Percentiles rank a stretch among this genome's conserved stretches.
These are phyloP conservation scores for Erithacus rubecula DNA, from an alignment of 2,797 vertebrate species.

Conservation along the genomic window DNA sequence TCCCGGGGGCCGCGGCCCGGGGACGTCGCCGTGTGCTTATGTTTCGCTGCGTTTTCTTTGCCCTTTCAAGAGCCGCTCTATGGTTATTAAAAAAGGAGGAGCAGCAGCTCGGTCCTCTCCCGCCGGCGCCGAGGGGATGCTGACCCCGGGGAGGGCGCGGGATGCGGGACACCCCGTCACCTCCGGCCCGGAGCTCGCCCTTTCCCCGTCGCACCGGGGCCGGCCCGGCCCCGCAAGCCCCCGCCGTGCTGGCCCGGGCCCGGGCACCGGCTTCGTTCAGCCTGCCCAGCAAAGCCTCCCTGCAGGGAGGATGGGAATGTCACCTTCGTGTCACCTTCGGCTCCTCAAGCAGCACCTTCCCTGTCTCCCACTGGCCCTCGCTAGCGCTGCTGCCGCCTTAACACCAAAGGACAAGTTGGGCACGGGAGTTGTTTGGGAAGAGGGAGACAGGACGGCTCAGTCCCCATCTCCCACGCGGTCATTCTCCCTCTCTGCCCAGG, in stretches of 20 bases:
- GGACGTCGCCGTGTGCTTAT: neutral
- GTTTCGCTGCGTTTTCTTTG: neutral
- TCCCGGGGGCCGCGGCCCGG: neutral
- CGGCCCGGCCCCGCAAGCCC: too few relatives aligned
- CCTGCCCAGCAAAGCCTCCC: neutral
- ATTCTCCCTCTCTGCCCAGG: neutral
- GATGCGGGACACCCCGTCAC: neutral
- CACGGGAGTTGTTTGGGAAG: rapidly evolving
- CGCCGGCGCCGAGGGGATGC: neutral
- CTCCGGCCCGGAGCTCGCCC: neutral
- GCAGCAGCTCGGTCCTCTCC: neutral
- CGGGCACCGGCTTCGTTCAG: neutral
- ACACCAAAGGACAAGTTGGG: neutral
- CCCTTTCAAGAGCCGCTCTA: neutral
- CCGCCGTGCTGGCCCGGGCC: neutral
- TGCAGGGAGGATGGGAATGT: neutral
- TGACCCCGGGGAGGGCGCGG: neutral
- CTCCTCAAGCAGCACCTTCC: neutral
- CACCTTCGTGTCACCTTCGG: neutral
- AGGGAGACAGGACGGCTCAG: neutral
- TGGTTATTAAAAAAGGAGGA: neutral
- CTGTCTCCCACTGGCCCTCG: neutral
- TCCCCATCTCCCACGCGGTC: neutral
- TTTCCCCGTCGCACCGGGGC: neutral
- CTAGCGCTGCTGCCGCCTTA: neutral